These are phyloP conservation scores for Danio albolineatus DNA, from an alignment of 2,797 vertebrate genomes.

Conservation along the genomic window DNA sequence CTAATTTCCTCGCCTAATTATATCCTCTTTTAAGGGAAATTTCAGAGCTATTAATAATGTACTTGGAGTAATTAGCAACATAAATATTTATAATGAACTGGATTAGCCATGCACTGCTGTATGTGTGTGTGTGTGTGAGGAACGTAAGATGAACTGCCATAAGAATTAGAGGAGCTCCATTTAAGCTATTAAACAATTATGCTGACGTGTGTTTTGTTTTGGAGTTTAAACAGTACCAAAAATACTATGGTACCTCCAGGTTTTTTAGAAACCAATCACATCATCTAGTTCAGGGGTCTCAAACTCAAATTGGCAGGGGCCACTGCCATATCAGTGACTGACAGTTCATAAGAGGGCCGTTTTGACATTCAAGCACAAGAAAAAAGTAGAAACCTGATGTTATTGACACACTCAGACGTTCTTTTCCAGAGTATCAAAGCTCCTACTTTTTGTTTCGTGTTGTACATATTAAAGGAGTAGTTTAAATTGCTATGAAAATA, in stretches of 20 bases:
- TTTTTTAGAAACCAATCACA: not conserved
- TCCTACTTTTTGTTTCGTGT: too few relatives aligned
- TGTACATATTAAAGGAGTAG: too few relatives aligned
- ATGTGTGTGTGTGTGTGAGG: slow-evolving; percentile 33
- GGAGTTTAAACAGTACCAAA: not conserved
- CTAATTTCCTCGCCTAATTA: slow-evolving; percentile 81
- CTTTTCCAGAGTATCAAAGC: too few relatives aligned
- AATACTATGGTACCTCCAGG: not conserved
- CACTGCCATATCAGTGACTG: too few relatives aligned
- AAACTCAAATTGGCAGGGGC: too few relatives aligned
- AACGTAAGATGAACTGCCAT: not conserved
- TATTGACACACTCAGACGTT: too few relatives aligned
- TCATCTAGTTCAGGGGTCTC: too few relatives aligned
- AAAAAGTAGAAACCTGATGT: too few relatives aligned
- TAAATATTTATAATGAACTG: slow-evolving; percentile 78
- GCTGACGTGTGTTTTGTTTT: not conserved
- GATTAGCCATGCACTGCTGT: slow-evolving; percentile 64
- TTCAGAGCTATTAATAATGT: slow-evolving; percentile 83
- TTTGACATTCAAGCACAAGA: too few relatives aligned
- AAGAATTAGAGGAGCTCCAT: slow-evolving; percentile 23
- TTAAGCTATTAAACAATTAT: slow-evolving; percentile 23
- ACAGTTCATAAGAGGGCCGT: too few relatives aligned
- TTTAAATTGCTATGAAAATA: too few relatives aligned
- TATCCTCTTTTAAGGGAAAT: slow-evolving; percentile 78
- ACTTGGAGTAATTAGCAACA: slow-evolving; percentile 79